Evolutionary conservation across 1,140 invertebrate species (phyloP).

Genomic region (Bombus waltoni): DNA sequence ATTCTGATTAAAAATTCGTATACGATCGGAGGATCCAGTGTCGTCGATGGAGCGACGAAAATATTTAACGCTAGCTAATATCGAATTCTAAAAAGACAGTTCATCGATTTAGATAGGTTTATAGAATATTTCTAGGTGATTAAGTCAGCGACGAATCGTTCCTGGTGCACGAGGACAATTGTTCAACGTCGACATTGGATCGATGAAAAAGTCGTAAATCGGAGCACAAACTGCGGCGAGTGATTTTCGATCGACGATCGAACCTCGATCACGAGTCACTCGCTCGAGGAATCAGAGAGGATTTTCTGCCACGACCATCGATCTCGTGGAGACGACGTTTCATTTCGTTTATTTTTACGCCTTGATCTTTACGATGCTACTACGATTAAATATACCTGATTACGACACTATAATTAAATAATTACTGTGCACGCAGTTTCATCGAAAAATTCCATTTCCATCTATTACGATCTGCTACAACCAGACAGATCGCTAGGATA

Average conservation of each 20-base stretch:
- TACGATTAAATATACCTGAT: too few relatives aligned
- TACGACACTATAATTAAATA: too few relatives aligned
- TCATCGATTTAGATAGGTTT: constrained; percentile 39
- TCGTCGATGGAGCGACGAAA: constrained; percentile 30
- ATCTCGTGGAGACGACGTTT: background rate
- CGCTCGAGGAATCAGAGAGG: background rate
- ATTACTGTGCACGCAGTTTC: too few relatives aligned
- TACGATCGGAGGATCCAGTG: constrained; percentile 25
- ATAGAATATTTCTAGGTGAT: constrained; percentile 14
- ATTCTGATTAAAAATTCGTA: background rate
- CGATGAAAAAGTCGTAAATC: constrained; percentile 19
- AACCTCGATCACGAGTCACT: constrained; percentile 54
- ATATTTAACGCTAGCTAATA: background rate
- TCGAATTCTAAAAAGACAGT: constrained; percentile 21
- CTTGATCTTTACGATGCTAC: background rate
- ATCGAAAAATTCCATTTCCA: too few relatives aligned
- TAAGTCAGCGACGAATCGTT: constrained; percentile 32
- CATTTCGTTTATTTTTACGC: background rate
- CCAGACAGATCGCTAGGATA: too few relatives aligned
- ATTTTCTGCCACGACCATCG: constrained; percentile 14
- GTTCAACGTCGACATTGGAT: constrained; percentile 44
- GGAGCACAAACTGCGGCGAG: constrained; percentile 15
- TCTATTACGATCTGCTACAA: too few relatives aligned
- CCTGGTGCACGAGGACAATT: constrained; percentile 20
- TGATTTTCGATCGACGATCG: constrained; percentile 56